These are phyloP conservation scores for Bungarus multicinctus DNA, from an alignment of 2,113 vertebrate genomes.

Conservation along the genomic window DNA sequence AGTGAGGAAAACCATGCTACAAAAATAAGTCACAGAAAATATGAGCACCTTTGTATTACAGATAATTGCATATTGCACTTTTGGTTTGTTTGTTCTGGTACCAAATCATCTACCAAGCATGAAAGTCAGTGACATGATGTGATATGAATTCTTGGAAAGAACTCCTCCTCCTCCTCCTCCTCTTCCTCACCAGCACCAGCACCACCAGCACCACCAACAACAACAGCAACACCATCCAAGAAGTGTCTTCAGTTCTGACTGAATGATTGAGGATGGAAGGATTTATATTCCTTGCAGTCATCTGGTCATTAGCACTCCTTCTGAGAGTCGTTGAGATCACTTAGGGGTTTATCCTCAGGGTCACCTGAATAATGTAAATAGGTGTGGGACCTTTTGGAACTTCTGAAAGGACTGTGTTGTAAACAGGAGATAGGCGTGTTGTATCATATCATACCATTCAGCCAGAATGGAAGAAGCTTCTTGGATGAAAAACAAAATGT, in stretches of 20 bases:
- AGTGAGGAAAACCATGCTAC: background rate
- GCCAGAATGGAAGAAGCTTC: background rate
- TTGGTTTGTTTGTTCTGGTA: background rate
- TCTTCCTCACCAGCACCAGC: too few relatives aligned
- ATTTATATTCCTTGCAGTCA: background rate
- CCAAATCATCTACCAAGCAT: background rate
- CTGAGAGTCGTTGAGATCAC: too few relatives aligned
- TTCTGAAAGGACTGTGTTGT: too few relatives aligned
- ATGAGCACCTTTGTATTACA: background rate
- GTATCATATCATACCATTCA: too few relatives aligned
- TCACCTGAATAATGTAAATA: too few relatives aligned
- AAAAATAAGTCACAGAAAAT: background rate
- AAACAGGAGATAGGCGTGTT: too few relatives aligned
- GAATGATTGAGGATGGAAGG: background rate
- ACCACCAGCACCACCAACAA: too few relatives aligned
- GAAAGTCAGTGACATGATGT: background rate
- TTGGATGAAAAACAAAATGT: background rate
- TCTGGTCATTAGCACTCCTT: background rate
- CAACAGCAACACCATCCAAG: background rate
- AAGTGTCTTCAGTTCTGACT: background rate
- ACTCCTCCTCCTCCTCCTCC: background rate
- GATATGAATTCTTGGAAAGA: background rate
- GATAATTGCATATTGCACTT: background rate
- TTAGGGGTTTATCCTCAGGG: too few relatives aligned
- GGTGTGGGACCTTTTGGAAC: too few relatives aligned